Evolutionary conservation across 2,888 invertebrate species (phyloP), one percentile per base, ranked within the genome.

Genomic region (Drosophila imparisetae): DNA sequence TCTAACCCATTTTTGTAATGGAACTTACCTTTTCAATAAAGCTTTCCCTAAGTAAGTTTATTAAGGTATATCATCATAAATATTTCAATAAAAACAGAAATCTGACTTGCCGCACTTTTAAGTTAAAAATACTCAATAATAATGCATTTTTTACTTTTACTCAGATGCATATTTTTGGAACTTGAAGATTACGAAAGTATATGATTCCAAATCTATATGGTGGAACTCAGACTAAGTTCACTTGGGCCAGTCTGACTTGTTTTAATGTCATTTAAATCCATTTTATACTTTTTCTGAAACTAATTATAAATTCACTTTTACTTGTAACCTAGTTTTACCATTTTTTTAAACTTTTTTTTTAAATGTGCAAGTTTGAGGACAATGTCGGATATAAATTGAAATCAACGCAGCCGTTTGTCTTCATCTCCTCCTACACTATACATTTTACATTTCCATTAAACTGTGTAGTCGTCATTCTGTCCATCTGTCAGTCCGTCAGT

Each of bases 371-470:
- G 1, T 21, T 0, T 45, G 10, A 3, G 13, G n/a, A 34, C 42
- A 66, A 29, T 72, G 40, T 29, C 1, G 0, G 18, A 11, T 45
- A 55, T 36, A 71, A 74, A 68, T 75, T 66, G 58, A 77, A 80
- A 67, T 73, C 60, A 66, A 61, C 27, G 57, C 49, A 52, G 42
- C 40, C 38, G 42, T 53, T 69, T 38, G 38, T 21, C 42, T 24
- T 21, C 18, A 27, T 30, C 27, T 42, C 4, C 36, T n/a, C 18
- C 10, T 18, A 29, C 34, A 60, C 13, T 50, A 30, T 49, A 8
- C 15, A 45, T 24, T 45, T 18, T 34, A 4, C 57, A 49, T 69
- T 62, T 63, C 24, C 60, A 29, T 49, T 52, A 18, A 57, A 55
- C 62, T 64, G 59, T 32, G 62, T 24, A 48, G 24, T 36, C 45